Evolutionary conservation across 2,113 vertebrate genomes (phyloP), one percentile per base, ranked within the genome.

Genomic region (Cottus gobio): DNA sequence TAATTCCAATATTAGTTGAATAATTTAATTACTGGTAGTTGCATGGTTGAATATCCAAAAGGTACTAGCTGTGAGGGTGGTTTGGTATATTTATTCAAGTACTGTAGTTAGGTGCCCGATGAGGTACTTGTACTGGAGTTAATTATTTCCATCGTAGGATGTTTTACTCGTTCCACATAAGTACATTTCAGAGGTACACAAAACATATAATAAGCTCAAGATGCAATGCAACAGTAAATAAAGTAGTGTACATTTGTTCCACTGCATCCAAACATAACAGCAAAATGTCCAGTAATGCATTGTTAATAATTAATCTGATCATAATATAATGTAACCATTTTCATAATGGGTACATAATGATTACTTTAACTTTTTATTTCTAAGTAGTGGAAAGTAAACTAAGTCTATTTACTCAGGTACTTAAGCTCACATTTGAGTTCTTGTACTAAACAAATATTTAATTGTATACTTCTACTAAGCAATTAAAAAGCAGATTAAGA

Each of bases 231-330:
- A 28, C 4, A 20, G 48, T 64, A 56, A 79, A 70, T 50, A 73
- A 48, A 48, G 31, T 48, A 3, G 13, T 58, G 74, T 70, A 22
- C 74, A 61, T 74, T 28, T 18, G 10, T 11, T 63, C 50, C 63
- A 24, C 36, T 71, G 31, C 12, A 18, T 58, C 15, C 42, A 75
- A 69, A 37, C 50, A 28, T 16, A 39, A 67, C 56, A 64, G 30
- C 46, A 50, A 69, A 70, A 48, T 68, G 11, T 78, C 34, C 56
- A 31, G 26, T 42, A 36, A 46, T 70, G 31, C 24, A 70, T 75
- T 44, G 16, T 67, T 73, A 74, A 73, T 66, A 56, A 58, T 34
- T 5, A 52, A 54, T 24, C 8, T 63, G 9, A 63, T 37, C n/a
- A 22, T 30, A 36, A 30, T 46, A 16, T 79, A 36, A 56, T 72